Conservation (phyloP, 2,888 invertebrate genomes). For the Copidosoma aretas region DNA sequence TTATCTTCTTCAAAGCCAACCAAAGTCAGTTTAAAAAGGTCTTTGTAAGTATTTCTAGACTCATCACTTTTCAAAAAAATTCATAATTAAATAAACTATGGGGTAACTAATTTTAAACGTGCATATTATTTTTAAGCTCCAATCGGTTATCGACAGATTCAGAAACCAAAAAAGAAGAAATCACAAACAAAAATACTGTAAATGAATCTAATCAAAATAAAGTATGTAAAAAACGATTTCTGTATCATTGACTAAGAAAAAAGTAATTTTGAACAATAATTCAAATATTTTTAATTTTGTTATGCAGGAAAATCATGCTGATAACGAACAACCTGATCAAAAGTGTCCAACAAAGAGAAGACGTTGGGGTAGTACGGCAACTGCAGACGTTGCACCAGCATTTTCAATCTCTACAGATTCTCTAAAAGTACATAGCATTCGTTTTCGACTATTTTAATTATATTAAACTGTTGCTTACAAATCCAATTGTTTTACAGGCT, state of each 20-base stretch:
- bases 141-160: conserved; percentile 49
- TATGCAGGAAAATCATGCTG: conserved; percentile 55
- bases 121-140: conserved; percentile 48
- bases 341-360: conserved; percentile 59
- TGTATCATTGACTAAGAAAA: neutral
- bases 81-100: neutral
- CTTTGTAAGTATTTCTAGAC: conserved; percentile 55
- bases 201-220: conserved; percentile 52
- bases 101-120: neutral
- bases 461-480: neutral
- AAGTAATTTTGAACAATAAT: neutral
- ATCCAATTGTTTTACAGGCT: conserved; percentile 48
- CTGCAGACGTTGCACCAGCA: conserved; percentile 67
- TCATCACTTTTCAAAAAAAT: neutral
- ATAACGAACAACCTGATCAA: conserved; percentile 50
- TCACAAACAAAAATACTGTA: conserved; percentile 8
- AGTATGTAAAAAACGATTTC: conserved; percentile 41
- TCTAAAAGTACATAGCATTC: conserved; percentile 64
- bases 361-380: conserved; percentile 61
- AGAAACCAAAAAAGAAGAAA: conserved; percentile 47
- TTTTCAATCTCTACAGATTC: conserved; percentile 78
- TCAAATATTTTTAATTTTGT: conserved; percentile 11
- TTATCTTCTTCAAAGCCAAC: conserved; percentile 51
- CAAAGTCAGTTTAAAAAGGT: conserved; percentile 60
- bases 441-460: conserved; percentile 5